Percentiles rank a stretch among this genome's conserved stretches.
phyloP scores from a whole-genome alignment of 2,888 invertebrate species.

The Villa cingulata region DNA sequence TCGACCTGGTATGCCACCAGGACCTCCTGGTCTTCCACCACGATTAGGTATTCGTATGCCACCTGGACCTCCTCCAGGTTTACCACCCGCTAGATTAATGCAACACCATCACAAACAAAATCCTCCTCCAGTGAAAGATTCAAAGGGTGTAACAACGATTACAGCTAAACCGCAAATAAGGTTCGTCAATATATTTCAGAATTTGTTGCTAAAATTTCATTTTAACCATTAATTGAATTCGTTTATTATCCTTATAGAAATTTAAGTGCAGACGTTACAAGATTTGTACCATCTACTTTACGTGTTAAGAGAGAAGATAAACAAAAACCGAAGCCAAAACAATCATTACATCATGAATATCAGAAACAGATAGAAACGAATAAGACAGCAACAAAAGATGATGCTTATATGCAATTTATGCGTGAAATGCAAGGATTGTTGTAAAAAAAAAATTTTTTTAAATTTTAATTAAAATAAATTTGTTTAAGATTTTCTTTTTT shows the following conservation, averaged over 20 bases:
- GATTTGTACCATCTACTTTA: slow-evolving; percentile 87
- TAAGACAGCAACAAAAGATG: slow-evolving; percentile 68
- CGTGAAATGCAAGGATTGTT: slow-evolving; percentile 92
- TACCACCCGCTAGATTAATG: slow-evolving; percentile 42
- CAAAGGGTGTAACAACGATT: slow-evolving; percentile 66
- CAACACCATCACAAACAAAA: slow-evolving; percentile 32
- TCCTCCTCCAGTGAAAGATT: slow-evolving; percentile 54
- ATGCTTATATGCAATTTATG: slow-evolving; percentile 98
- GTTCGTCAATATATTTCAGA: slow-evolving; percentile 17
- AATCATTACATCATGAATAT: slow-evolving; percentile 38
- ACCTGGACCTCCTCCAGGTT: slow-evolving; percentile 51
- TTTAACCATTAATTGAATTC: not conserved
- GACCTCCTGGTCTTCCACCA: slow-evolving; percentile 46
- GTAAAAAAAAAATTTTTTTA: too few relatives aligned
- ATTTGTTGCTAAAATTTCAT: not conserved
- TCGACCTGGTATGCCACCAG: slow-evolving; percentile 47
- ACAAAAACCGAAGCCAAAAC: slow-evolving; percentile 42
- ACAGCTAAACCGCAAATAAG: slow-evolving; percentile 95
- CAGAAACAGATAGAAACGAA: slow-evolving; percentile 32
- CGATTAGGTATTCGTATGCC: slow-evolving; percentile 44
- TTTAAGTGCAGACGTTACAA: slow-evolving; percentile 84
- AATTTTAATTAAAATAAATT: too few relatives aligned
- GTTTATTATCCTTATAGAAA: slow-evolving; percentile 37
- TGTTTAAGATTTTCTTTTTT: too few relatives aligned
- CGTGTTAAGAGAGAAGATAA: slow-evolving; percentile 80